Percentiles rank a stretch among this genome's conserved stretches.
Conservation (phyloP, 2,888 invertebrate species). For the Cybosia mesomella region DNA sequence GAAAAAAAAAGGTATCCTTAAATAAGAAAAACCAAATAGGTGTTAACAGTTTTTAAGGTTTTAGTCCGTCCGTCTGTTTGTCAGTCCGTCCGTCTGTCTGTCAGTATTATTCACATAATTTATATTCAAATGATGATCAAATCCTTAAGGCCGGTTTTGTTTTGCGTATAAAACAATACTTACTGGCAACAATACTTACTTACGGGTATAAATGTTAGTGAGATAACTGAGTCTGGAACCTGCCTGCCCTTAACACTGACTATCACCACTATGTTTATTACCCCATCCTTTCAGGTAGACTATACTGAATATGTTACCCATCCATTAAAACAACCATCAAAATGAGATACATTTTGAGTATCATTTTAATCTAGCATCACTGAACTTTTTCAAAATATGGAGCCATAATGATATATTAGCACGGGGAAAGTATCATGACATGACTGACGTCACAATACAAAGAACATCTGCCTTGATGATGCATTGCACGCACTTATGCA, state of each 20-base stretch:
- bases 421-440: conserved; percentile 34
- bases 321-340: not conserved
- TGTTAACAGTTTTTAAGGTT: no score
- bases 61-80: no score
- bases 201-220: not conserved
- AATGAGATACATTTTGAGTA: not conserved
- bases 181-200: not conserved
- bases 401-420: conserved; percentile 9
- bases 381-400: conserved; percentile 1
- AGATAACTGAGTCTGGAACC: no score
- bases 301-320: no score
- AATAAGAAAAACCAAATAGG: no score
- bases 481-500: conserved; percentile 23
- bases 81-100: no score
- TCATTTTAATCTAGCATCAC: conserved; percentile 12
- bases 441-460: conserved; percentile 41
- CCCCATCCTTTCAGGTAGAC: no score
- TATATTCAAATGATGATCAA: not conserved
- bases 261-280: no score
- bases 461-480: conserved; percentile 39
- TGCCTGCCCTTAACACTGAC: no score
- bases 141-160: conserved; percentile 4
- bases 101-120: no score
- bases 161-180: not conserved
- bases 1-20: no score